Percentiles rank a stretch among this genome's conserved stretches.
Conservation (phyloP, 2,797 vertebrate species). For the Peromyscus nudipes region DNA sequence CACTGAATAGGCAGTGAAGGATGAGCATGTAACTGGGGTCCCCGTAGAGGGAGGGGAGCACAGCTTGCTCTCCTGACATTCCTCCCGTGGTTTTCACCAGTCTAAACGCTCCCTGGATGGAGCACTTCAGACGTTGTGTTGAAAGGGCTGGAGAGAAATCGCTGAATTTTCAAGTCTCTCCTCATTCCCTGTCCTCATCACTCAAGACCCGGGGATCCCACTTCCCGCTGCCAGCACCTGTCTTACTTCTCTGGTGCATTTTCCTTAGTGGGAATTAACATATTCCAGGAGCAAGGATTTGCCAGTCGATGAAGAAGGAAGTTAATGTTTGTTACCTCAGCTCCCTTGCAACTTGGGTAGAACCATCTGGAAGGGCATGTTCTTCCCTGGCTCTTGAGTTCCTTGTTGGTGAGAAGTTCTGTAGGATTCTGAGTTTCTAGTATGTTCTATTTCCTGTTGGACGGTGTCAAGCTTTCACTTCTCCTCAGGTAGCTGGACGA, state of each 20-base stretch:
- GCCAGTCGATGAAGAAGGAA: neutral
- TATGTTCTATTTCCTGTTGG: neutral
- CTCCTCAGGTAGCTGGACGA: neutral
- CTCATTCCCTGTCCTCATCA: neutral
- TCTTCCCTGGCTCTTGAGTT: neutral
- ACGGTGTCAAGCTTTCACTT: neutral
- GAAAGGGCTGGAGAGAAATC: conserved; percentile 1
- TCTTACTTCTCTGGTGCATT: neutral
- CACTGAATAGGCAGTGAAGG: rapidly evolving
- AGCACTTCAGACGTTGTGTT: neutral
- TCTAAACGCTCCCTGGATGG: neutral
- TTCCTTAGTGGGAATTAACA: neutral
- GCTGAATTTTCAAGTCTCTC: neutral
- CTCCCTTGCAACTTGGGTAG: neutral
- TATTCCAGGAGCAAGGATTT: neutral
- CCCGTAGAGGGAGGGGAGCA: neutral
- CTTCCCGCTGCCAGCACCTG: neutral
- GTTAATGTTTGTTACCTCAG: neutral
- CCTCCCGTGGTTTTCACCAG: neutral
- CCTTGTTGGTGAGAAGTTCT: neutral
- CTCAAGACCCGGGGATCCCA: neutral
- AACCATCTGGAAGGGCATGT: neutral
- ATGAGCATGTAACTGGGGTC: rapidly evolving
- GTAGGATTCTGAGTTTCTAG: neutral
- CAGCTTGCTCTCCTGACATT: neutral